phyloP scores from a whole-genome alignment of 2,113 vertebrate genomes.

The Stigmatopora argus region DNA sequence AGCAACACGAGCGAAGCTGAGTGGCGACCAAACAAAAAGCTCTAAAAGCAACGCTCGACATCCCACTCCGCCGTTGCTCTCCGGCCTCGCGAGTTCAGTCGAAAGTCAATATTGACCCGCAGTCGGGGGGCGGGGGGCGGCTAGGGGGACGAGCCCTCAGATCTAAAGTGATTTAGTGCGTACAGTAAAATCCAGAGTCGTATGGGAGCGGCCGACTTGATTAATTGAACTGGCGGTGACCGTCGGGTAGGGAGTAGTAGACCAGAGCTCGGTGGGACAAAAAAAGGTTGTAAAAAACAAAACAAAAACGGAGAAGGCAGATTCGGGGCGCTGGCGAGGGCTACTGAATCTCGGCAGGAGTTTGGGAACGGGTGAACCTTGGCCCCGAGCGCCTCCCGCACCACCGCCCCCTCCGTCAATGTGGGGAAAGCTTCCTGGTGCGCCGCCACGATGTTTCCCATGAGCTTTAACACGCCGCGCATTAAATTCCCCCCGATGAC shows the following conservation, averaged over 20 bases:
- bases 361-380: constrained; percentile 65
- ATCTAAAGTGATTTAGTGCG: constrained; percentile 57
- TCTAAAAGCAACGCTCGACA: constrained; percentile 20
- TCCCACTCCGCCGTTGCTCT: constrained; percentile 16
- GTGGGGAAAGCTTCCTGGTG: constrained; percentile 64
- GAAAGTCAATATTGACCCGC: constrained; percentile 66
- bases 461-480: constrained; percentile 59
- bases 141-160: constrained; percentile 30
- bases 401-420: constrained; percentile 48
- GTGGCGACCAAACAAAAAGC: constrained; percentile 48
- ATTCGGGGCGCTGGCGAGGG: constrained; percentile 53
- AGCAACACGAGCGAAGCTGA: constrained; percentile 38
- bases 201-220: constrained; percentile 7
- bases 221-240: constrained; percentile 28
- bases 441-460: constrained; percentile 52
- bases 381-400: constrained; percentile 21
- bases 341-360: constrained; percentile 65
- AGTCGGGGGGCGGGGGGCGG: constrained; percentile 18
- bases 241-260: constrained; percentile 39
- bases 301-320: constrained; percentile 53
- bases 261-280: constrained; percentile 32
- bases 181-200: constrained; percentile 41
- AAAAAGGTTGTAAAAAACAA: constrained; percentile 46
- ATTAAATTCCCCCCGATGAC: constrained; percentile 40
- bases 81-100: constrained; percentile 38